Conservation (phyloP, 2,113 vertebrate genomes). For the Pomatostomus ruficeps region DNA sequence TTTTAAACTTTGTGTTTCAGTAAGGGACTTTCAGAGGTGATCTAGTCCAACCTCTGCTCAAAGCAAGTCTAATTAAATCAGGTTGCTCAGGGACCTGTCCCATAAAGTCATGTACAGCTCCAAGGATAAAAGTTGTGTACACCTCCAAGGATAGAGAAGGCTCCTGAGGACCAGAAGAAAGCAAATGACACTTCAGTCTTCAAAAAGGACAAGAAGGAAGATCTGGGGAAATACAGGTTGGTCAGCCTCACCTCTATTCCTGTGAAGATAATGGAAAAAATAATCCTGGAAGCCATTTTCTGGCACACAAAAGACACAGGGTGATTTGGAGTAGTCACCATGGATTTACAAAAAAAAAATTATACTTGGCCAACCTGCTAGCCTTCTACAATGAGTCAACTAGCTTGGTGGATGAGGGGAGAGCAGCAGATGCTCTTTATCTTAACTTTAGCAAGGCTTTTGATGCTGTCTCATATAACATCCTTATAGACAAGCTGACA, state of each 20-base stretch:
- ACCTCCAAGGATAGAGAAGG: not conserved
- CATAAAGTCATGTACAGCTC: not conserved
- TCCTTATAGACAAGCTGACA: not conserved
- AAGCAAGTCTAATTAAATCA: not conserved
- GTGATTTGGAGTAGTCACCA: not conserved
- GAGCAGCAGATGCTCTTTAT: not conserved
- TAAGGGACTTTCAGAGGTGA: not conserved
- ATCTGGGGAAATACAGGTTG: not conserved
- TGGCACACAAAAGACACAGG: not conserved
- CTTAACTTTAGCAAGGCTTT: not conserved
- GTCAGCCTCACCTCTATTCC: not conserved
- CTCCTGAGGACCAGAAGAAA: not conserved
- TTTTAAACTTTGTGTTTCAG: too few species aligned
- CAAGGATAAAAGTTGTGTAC: not conserved
- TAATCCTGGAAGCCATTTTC: not conserved
- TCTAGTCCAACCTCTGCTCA: not conserved
- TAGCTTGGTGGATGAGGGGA: not conserved
- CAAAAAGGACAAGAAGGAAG: not conserved
- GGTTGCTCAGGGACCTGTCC: not conserved
- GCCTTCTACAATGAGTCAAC: not conserved
- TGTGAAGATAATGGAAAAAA: not conserved
- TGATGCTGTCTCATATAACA: not conserved
- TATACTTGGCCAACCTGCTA: not conserved
- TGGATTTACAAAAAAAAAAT: not conserved
- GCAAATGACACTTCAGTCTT: not conserved